Conservation (phyloP, 2,888 invertebrate genomes). For the Nipponacmea schrenckii region DNA sequence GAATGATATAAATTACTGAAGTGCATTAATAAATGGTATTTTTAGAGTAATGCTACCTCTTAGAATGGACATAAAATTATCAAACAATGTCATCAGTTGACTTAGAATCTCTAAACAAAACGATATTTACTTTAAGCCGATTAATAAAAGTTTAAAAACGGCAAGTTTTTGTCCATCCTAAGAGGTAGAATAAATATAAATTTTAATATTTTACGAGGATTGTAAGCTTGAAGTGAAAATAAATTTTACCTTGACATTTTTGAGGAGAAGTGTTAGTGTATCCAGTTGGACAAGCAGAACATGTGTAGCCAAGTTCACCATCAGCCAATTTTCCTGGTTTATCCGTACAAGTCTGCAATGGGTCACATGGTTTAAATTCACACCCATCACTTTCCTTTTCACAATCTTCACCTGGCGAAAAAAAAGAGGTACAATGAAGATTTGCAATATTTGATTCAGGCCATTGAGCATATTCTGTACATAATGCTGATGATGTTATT, state of each 20-base stretch:
- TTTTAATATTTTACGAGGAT: no score
- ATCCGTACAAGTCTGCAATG: constrained; percentile 32
- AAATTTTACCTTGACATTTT: constrained; percentile 24
- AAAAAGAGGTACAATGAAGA: neutral
- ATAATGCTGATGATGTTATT: no score
- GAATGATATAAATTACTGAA: neutral
- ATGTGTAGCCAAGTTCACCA: constrained; percentile 18
- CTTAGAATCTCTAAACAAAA: no score
- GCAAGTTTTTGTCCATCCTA: no score
- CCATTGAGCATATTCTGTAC: neutral
- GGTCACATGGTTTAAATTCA: constrained; percentile 29
- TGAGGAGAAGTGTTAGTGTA: neutral
- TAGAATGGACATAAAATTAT: no score
- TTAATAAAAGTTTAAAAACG: no score
- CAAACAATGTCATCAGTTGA: no score
- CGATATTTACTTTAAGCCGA: no score
- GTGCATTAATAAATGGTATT: no score
- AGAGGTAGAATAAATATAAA: no score
- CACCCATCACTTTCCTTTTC: constrained; percentile 35
- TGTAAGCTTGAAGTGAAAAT: neutral
- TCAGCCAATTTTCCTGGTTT: constrained; percentile 6
- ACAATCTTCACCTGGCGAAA: constrained; percentile 31
- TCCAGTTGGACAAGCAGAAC: constrained; percentile 21
- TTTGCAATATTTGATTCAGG: neutral
- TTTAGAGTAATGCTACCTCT: no score